Base-by-base conservation (phyloP, 2,888 invertebrate species). In the Drosophila meridionalis region DNA sequence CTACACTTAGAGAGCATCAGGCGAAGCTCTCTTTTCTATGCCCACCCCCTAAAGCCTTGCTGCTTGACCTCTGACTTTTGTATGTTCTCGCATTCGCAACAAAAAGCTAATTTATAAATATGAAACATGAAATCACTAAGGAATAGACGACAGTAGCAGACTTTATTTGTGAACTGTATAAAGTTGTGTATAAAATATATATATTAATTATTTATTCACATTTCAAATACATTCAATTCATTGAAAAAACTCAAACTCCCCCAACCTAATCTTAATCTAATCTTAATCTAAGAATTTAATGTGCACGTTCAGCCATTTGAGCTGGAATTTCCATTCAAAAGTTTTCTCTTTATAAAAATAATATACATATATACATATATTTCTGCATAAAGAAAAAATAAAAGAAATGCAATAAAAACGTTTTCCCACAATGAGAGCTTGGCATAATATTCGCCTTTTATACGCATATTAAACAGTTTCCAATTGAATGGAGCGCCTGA, bases 381-480 rank as follows among this genome's bases (percentile, higher is more conserved):
- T 9, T 26, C 12, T 14, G 26, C 3, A 28, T 11, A 34, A 34
- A 42, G n/a, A 40, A 28, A 36, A 30, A 57, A 14, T 53, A 53
- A 58, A 58, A 45, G 45, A 56, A 60, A 28, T 14, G 43, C 52
- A 53, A 61, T 55, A 45, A 80, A 66, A 80, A 59, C 63, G 57
- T 59, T 66, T 63, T 60, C 4, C 34, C 57, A 62, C 66, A 62
- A 69, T 56, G 40, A 53, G 52, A 56, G 73, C 77, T 68, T 72
- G 58, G 60, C 65, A 59, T 70, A 76, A 79, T 82, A 78, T 69
- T 70, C 78, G 69, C 82, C 80, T 76, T 84, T 86, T 81, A 83
- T 85, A 77, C 83, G 84, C 85, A 85, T 87, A 87, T 85, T 85
- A 84, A 85, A 84, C 80, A 74, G 73, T 85, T 85, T 85, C 71